Evolutionary conservation across 2,888 invertebrate genomes (phyloP).

Genomic region (Agrochola lychnidis): DNA sequence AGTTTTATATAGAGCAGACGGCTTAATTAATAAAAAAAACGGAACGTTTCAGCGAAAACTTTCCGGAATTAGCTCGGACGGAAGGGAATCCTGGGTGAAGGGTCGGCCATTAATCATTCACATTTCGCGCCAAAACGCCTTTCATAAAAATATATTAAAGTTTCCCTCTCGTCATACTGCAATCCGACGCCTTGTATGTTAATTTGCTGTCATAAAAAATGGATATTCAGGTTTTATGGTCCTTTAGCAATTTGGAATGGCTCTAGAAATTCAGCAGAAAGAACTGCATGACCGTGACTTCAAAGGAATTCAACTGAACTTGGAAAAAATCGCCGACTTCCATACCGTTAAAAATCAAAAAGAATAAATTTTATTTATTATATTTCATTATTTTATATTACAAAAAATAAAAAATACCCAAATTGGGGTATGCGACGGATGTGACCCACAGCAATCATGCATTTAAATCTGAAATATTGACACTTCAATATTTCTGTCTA

Average conservation of each 20-base stretch:
- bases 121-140: slow-evolving; percentile 83
- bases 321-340: slow-evolving; percentile 1
- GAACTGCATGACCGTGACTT: slow-evolving; percentile 48
- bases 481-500: slow-evolving; percentile 2
- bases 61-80: slow-evolving; percentile 79
- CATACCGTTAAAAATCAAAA: slow-evolving; percentile 16
- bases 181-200: slow-evolving; percentile 84
- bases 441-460: slow-evolving; percentile 3
- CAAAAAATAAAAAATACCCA: slow-evolving; percentile 2
- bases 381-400: too few species aligned
- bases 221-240: slow-evolving; percentile 78
- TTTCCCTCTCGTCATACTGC: slow-evolving; percentile 82
- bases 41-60: slow-evolving; percentile 69
- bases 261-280: slow-evolving; percentile 72
- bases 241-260: slow-evolving; percentile 69
- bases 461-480: slow-evolving; percentile 39
- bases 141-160: slow-evolving; percentile 88
- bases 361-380: slow-evolving; percentile 24
- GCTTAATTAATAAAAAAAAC: slow-evolving; percentile 79
- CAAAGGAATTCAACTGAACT: slow-evolving; percentile 33
- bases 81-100: slow-evolving; percentile 81
- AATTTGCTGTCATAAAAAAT: slow-evolving; percentile 84
- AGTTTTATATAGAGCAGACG: slow-evolving; percentile 70
- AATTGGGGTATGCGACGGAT: slow-evolving; percentile 19
- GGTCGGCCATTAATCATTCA: slow-evolving; percentile 87